phyloP scores from a whole-genome alignment of 2,113 vertebrate species.

The Sterna hirundo region DNA sequence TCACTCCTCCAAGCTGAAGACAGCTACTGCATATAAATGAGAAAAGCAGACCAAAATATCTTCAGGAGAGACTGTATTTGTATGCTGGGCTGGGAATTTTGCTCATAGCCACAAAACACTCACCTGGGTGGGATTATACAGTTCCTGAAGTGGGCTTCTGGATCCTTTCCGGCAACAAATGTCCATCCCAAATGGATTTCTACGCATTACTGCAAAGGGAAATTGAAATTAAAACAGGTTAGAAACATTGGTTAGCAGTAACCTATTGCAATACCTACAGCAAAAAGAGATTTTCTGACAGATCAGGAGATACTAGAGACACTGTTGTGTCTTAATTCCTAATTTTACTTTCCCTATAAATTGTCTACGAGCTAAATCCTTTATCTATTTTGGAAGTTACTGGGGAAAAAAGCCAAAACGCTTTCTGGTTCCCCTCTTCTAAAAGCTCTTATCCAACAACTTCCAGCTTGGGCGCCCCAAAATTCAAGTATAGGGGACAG shows the following conservation, averaged over 20 bases:
- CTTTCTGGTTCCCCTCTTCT: not conserved
- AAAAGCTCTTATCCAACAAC: not conserved
- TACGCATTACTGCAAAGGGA: constrained; percentile 88
- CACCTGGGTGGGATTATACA: constrained; percentile 97
- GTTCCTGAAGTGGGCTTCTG: constrained; percentile 90
- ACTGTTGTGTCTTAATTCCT: not conserved
- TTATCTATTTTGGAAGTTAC: not conserved
- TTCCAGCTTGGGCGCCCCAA: not conserved
- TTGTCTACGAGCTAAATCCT: not conserved
- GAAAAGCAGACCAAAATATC: not conserved
- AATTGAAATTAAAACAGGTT: constrained; percentile 47
- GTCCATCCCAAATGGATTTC: constrained; percentile 90
- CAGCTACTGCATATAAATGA: not conserved
- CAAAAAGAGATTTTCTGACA: not conserved
- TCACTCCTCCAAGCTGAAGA: not conserved
- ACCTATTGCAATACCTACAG: not conserved
- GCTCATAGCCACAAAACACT: not conserved
- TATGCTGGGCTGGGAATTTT: not conserved
- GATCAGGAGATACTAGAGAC: not conserved
- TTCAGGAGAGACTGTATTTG: not conserved
- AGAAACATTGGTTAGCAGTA: not conserved
- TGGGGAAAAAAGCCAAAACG: not conserved
- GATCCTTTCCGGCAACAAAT: constrained; percentile 94
- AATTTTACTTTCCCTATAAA: not conserved
- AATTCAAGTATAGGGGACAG: not conserved